Percentiles rank a stretch among this genome's conserved stretches.
phyloP scores from a whole-genome alignment of 1,140 invertebrate species.

The Hylaeus volcanicus region DNA sequence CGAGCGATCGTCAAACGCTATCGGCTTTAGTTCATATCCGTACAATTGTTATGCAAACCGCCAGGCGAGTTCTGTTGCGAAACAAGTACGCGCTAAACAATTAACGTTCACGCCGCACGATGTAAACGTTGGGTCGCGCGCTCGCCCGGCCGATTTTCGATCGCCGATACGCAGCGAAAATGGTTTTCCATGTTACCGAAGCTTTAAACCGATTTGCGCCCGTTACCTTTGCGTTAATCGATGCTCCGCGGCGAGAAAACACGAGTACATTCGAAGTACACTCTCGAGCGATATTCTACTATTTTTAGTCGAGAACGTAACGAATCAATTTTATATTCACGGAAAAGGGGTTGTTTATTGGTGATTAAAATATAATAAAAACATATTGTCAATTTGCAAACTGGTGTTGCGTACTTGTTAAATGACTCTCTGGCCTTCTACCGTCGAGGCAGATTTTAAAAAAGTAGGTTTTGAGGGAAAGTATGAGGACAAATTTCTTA shows the following conservation, averaged over 20 bases:
- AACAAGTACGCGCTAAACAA: slow-evolving; percentile 47
- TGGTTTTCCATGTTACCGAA: background rate
- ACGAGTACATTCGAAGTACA: background rate
- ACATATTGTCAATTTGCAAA: too few relatives aligned
- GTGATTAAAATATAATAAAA: too few relatives aligned
- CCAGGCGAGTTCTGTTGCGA: slow-evolving; percentile 47
- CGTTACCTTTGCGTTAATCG: background rate
- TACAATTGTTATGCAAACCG: slow-evolving; percentile 54
- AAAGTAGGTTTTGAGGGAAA: too few relatives aligned
- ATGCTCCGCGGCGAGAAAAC: background rate
- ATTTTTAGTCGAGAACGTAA: too few relatives aligned
- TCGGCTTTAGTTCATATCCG: slow-evolving; percentile 50
- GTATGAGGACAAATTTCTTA: too few relatives aligned
- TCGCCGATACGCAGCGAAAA: background rate
- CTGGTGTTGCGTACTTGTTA: too few relatives aligned
- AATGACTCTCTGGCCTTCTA: too few relatives aligned
- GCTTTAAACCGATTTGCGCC: background rate
- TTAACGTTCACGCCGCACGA: slow-evolving; percentile 34
- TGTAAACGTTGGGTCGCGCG: slow-evolving; percentile 2
- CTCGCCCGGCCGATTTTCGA: slow-evolving; percentile 10
- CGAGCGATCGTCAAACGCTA: slow-evolving; percentile 54
- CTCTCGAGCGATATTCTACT: too few relatives aligned
- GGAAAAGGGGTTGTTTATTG: too few relatives aligned
- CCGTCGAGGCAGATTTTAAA: too few relatives aligned
- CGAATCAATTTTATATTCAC: too few relatives aligned